Evolutionary conservation across 2,888 invertebrate genomes (phyloP), one percentile per base, ranked within the genome.

Genomic region (Neocrepidodera transversa): DNA sequence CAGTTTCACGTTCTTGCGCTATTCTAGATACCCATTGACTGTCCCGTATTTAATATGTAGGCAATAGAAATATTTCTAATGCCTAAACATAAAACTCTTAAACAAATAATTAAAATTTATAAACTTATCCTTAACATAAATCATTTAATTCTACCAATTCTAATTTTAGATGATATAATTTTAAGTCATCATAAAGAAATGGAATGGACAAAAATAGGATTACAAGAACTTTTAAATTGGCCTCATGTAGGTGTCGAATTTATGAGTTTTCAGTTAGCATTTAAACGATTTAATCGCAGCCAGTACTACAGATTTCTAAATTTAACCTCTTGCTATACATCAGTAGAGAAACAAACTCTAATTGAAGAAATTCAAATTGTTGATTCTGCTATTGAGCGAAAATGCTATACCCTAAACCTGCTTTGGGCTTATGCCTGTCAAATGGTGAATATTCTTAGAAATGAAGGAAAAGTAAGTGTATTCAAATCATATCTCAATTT

Each of bases 241-340:
- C 71, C 71, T 18, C 54, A 67, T 30, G 57, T 71, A 16, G 68
- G 64, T 28, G 60, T 70, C 1, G 66, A 69, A 61, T 58, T 69
- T 49, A 48, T 35, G 6, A 61, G 60, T 45, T 60, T 67, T 13
- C 58, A 68, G 50, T 65, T 70, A 10, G 43, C 60, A 5, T 70
- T 71, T 55, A 59, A 49, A 30, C 58, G 71, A 55, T 61, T 36
- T 35, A 68, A 65, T 43, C 48, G 61, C 7, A 63, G 58, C 28
- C 61, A 67, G 48, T 63, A 59, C 47, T 40, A 49, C 8, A 60
- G 71, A 58, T 67, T 61, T 47, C 38, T 71, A 10, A 62, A 61
- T 53, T 49, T 68, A 11, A 60, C 55, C 10, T 61, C 59, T 14
- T 52, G 57, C 8, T 50, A 58, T 10, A 23, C 63, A 30, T 53